Evolutionary conservation across 1,140 invertebrate genomes (phyloP).

Genomic region (Sesamia nonagrioides): DNA sequence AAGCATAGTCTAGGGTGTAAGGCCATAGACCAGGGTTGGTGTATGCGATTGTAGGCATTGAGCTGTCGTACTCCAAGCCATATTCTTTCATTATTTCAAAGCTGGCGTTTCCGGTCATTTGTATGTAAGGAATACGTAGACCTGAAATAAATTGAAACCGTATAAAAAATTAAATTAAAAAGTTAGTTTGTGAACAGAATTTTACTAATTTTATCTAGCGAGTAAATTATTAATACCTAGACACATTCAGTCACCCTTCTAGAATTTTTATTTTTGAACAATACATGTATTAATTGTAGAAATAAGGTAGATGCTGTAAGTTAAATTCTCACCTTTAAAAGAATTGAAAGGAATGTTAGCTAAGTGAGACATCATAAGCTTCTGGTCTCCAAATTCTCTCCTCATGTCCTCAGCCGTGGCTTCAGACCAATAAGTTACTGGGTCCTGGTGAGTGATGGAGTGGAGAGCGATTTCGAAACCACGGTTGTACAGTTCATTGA

Average conservation of each 20-base stretch:
- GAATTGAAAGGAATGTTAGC: slow-evolving; percentile 87
- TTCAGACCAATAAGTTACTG: slow-evolving; percentile 86
- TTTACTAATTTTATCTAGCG: no score
- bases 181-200: no score
- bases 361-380: slow-evolving; percentile 86
- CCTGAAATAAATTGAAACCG: background rate
- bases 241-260: no score
- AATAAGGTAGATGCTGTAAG: background rate
- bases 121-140: slow-evolving; percentile 92
- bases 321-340: slow-evolving; percentile 64
- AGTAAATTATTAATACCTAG: background rate
- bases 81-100: slow-evolving; percentile 84
- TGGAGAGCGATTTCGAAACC: slow-evolving; percentile 92
- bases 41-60: slow-evolving; percentile 88
- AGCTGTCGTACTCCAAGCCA: slow-evolving; percentile 89
- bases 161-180: background rate
- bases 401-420: slow-evolving; percentile 81
- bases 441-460: slow-evolving; percentile 87
- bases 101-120: slow-evolving; percentile 89
- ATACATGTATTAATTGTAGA: no score
- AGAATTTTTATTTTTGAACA: no score
- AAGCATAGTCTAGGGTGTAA: slow-evolving; percentile 90
- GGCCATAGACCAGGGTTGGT: slow-evolving; percentile 90
- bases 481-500: slow-evolving; percentile 89
- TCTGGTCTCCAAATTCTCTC: slow-evolving; percentile 89